These are phyloP conservation scores for Strix occidentalis DNA, from an alignment of 2,797 vertebrate species.

Conservation along the genomic window DNA sequence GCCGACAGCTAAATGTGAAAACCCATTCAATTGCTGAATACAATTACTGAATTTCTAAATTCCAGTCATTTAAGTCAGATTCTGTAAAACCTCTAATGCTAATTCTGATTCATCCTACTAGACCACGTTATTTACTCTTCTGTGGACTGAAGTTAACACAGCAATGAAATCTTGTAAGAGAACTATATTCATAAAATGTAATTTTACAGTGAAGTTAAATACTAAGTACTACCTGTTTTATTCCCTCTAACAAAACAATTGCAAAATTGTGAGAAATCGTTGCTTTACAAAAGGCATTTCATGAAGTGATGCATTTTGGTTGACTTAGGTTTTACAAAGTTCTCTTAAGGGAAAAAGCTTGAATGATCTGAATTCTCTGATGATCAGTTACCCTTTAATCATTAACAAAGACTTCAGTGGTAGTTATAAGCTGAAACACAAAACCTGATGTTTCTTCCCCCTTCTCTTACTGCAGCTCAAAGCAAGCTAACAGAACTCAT, in stretches of 20 bases:
- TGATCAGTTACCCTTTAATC: not conserved
- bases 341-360: not conserved
- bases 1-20: not conserved
- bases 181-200: not conserved
- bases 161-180: not conserved
- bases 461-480: not conserved
- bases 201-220: not conserved
- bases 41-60: not conserved
- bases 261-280: not conserved
- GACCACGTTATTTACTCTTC: not conserved
- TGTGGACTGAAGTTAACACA: not conserved
- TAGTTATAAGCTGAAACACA: not conserved
- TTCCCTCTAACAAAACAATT: not conserved
- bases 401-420: not conserved
- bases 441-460: not conserved
- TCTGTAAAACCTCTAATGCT: not conserved
- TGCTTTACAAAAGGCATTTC: not conserved
- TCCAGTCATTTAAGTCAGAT: not conserved
- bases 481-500: not conserved
- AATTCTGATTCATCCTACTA: not conserved
- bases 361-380: not conserved
- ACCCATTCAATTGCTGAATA: not conserved
- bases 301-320: not conserved
- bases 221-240: not conserved
- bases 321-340: not conserved